A percentile compares a stretch with the other conserved stretches of the same genome.
phyloP scores from a whole-genome alignment of 1,140 invertebrate species.

The Lepidurus couesii region DNA sequence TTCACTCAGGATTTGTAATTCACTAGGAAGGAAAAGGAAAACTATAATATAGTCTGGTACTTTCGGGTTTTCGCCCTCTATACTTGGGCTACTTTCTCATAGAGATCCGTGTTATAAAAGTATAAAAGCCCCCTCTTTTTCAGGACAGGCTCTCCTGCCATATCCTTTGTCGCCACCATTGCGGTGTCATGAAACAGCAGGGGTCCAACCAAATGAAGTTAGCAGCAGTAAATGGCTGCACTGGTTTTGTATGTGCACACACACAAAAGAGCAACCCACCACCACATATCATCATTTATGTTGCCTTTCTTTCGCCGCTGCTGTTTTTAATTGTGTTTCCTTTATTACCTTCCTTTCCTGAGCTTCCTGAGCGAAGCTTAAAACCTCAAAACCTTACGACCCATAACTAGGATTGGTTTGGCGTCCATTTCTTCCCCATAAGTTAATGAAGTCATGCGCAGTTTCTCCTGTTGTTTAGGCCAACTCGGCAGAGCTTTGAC shows the following conservation, averaged over 20 bases:
- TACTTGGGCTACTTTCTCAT: no score
- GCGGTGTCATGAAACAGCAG: not conserved
- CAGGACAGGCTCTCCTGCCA: not conserved
- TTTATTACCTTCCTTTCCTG: not conserved
- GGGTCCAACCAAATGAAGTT: conserved; percentile 1
- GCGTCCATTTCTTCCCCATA: not conserved
- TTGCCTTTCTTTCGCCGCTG: not conserved
- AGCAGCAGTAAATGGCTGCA: not conserved
- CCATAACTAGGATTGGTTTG: not conserved
- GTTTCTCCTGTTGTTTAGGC: not conserved
- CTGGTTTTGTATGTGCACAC: not conserved
- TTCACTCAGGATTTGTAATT: no score
- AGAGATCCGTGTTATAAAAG: no score
- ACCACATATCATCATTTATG: not conserved
- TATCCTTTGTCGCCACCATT: not conserved
- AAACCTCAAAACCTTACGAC: not conserved
- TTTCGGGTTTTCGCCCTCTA: no score
- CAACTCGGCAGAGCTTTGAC: not conserved
- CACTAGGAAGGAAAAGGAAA: no score
- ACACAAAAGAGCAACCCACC: not conserved
- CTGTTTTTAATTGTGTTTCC: not conserved
- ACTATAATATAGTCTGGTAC: no score
- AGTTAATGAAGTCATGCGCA: not conserved
- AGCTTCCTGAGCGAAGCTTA: not conserved
- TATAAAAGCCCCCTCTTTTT: not conserved